Conservation (phyloP, 2,797 vertebrate species). For the Anguilla megastoma region DNA sequence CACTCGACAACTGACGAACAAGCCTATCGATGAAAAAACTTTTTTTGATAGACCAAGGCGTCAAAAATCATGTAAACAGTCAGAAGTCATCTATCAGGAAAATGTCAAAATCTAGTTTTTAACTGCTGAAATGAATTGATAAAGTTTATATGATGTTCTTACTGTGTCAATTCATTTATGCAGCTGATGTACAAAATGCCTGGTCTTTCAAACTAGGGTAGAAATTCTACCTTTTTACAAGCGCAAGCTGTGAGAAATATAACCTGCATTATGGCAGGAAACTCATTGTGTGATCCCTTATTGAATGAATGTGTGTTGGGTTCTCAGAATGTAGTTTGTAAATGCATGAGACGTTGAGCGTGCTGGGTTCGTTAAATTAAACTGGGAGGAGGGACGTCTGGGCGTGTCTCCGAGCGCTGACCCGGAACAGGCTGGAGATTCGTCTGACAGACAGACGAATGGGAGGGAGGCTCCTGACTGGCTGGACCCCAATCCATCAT, state of each 20-base stretch:
- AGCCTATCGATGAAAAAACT: neutral
- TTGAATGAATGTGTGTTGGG: neutral
- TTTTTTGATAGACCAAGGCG: no score
- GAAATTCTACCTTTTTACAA: neutral
- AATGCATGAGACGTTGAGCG: neutral
- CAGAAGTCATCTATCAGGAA: no score
- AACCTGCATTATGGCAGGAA: neutral
- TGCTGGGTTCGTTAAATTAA: no score
- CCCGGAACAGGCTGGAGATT: constrained; percentile 28
- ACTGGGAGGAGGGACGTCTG: neutral
- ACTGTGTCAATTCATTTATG: neutral
- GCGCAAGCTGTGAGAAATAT: neutral
- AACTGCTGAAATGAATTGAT: no score
- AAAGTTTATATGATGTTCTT: neutral
- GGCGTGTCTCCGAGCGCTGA: constrained; percentile 1
- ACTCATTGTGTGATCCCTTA: neutral
- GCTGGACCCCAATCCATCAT: neutral
- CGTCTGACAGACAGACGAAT: constrained; percentile 37
- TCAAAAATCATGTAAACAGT: no score
- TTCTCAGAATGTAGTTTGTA: neutral
- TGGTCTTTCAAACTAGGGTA: neutral
- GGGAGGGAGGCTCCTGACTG: constrained; percentile 18
- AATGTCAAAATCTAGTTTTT: no score
- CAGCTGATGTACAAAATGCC: neutral
- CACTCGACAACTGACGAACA: neutral